Evolutionary conservation across 2,888 invertebrate species (phyloP).

Genomic region (Digitonthophagus gazella): DNA sequence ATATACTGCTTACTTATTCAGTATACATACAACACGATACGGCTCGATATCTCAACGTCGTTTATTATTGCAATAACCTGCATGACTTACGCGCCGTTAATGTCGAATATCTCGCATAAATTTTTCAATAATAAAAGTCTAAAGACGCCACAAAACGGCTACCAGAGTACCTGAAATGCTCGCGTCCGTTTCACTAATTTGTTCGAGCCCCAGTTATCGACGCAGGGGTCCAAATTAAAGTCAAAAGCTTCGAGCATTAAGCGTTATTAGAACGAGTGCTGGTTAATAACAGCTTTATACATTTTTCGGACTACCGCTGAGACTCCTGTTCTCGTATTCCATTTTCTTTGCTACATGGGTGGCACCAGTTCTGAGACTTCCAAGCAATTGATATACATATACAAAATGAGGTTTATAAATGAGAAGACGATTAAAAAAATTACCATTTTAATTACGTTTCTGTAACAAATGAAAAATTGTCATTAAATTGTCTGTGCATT

Average conservation of each 20-base stretch:
- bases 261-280: constrained; percentile 24
- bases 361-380: neutral
- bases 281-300: constrained; percentile 21
- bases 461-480: neutral
- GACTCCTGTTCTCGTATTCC: neutral
- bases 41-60: neutral
- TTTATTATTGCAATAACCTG: neutral
- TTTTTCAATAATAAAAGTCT: neutral
- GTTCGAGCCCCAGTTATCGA: neutral
- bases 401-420: neutral
- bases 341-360: neutral
- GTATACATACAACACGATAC: neutral
- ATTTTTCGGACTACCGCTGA: constrained; percentile 7
- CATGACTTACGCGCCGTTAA: neutral
- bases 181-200: neutral
- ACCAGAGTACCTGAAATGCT: neutral
- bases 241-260: constrained; percentile 38
- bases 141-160: neutral
- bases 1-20: neutral
- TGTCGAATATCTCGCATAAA: neutral
- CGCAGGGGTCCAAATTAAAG: constrained; percentile 40
- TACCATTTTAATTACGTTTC: neutral
- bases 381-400: neutral
- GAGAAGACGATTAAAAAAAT: neutral
- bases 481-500: neutral